These are phyloP conservation scores for Euclidia mi DNA, from an alignment of 2,888 invertebrate genomes.

Conservation along the genomic window DNA sequence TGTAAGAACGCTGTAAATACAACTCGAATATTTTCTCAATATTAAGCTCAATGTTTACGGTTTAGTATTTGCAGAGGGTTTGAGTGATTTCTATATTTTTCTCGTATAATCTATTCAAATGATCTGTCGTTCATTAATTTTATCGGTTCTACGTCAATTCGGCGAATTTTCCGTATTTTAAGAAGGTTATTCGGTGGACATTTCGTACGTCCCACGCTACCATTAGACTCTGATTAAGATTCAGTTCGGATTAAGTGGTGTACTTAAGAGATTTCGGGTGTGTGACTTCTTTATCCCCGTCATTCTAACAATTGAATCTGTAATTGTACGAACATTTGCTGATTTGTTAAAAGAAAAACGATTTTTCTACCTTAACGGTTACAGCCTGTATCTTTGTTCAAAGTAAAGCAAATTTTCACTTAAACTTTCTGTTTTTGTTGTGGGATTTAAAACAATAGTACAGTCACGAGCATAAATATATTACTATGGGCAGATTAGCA, in stretches of 20 bases:
- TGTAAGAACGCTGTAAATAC: constrained; percentile 35
- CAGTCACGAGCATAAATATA: too few species aligned
- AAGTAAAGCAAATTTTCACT: too few species aligned
- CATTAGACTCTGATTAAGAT: constrained; percentile 78
- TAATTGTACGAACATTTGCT: constrained; percentile 50
- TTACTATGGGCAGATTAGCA: too few species aligned
- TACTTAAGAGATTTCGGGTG: constrained; percentile 69
- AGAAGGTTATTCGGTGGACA: constrained; percentile 40
- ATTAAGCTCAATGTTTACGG: constrained; percentile 35
- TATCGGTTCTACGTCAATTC: constrained; percentile 56
- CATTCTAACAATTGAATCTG: constrained; percentile 58
- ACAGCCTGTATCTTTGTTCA: too few species aligned
- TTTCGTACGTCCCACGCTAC: constrained; percentile 56
- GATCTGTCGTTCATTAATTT: constrained; percentile 54
- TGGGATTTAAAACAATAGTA: too few species aligned
- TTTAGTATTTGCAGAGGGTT: constrained; percentile 15
- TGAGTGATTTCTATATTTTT: constrained; percentile 19
- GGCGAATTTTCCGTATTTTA: constrained; percentile 44
- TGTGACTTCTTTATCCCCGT: constrained; percentile 69
- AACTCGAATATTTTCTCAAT: constrained; percentile 38
- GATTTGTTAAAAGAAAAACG: constrained; percentile 39
- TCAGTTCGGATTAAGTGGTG: constrained; percentile 71
- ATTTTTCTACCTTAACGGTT: too few species aligned
- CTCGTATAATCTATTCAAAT: constrained; percentile 31
- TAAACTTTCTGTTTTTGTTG: too few species aligned